Evolutionary conservation across 2,888 invertebrate species (phyloP), one percentile per base, ranked within the genome.

Genomic region (Parnassius apollo): DNA sequence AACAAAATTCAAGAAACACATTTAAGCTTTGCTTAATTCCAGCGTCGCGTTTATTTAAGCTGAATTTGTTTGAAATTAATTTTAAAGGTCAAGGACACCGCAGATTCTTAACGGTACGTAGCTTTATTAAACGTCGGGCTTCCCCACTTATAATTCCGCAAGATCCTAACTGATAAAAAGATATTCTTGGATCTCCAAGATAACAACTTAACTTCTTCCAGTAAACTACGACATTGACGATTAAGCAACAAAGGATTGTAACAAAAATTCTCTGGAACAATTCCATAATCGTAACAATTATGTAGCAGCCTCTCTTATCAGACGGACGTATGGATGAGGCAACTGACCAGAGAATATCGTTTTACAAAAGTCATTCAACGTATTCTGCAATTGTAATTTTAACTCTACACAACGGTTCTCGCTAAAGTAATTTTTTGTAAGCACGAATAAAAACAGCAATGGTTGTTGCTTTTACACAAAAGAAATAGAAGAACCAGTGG

Each of bases 281-380:
- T 73, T 74, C 72, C 78, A 81, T 86, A 82, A 87, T 83, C 82
- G 83, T 86, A 84, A 87, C 88, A 86, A 88, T 88, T 87, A 82
- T 81, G 81, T 80, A 77, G 81, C 82, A 81, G 76, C 69, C 69
- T 71, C 70, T 46, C 77, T 84, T 87, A 87, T 86, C 87, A 83
- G 74, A 71, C 72, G 77, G 78, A 77, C 76, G 78, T 71, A 72
- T 70, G 70, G 76, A 72, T 71, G 77, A 68, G 79, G 81, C 83
- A 81, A 82, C 84, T 81, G 83, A 80, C 82, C 74, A 77, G 67
- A 66, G 67, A 66, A 71, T 70, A 70, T 75, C 72, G 76, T 72
- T 76, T 72, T 71, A 68, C 70, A 69, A 69, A 70, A 66, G 67
- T 63, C 65, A 22, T 45, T 49, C 53, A 35, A 55, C 50, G 13